phyloP scores from a whole-genome alignment of 2,888 invertebrate genomes.

The Hypolimnas misippus region DNA sequence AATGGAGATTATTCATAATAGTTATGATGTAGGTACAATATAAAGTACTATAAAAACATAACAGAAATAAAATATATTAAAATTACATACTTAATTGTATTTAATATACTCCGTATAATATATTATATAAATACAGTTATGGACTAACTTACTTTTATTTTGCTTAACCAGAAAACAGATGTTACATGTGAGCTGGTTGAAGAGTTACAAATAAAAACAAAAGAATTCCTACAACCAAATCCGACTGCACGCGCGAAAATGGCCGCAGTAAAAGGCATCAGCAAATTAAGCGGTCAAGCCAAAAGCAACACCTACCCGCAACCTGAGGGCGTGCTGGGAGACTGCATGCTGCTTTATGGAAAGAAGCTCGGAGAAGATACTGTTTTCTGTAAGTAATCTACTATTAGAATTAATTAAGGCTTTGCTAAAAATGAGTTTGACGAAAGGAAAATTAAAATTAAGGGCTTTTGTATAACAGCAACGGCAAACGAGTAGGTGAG shows the following conservation, averaged over 20 bases:
- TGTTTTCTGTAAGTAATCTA: slow-evolving; percentile 88
- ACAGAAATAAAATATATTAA: too few species aligned
- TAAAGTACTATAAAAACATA: too few species aligned
- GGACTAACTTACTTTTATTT: too few species aligned
- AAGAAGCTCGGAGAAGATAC: slow-evolving; percentile 98
- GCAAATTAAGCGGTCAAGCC: slow-evolving; percentile 98
- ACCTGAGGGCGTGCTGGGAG: slow-evolving; percentile 98
- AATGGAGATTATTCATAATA: too few species aligned
- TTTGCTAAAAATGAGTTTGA: too few species aligned
- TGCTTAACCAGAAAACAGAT: slow-evolving; percentile 94
- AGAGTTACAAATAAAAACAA: slow-evolving; percentile 97
- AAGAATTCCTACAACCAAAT: slow-evolving; percentile 99
- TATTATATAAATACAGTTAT: too few species aligned
- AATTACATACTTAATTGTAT: too few species aligned
- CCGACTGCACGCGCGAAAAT: slow-evolving; percentile 97
- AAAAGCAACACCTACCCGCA: slow-evolving; percentile 99
- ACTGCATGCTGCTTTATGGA: slow-evolving; percentile 98
- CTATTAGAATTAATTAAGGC: not conserved
- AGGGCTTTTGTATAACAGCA: too few species aligned
- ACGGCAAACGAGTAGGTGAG: too few species aligned
- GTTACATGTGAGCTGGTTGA: slow-evolving; percentile 98
- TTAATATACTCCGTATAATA: too few species aligned
- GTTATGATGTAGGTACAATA: too few species aligned
- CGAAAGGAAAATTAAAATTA: too few species aligned
- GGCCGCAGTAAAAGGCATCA: slow-evolving; percentile 97